Evolutionary conservation across 2,888 invertebrate species (phyloP).

Genomic region (Caenorhabditis panamensis): DNA sequence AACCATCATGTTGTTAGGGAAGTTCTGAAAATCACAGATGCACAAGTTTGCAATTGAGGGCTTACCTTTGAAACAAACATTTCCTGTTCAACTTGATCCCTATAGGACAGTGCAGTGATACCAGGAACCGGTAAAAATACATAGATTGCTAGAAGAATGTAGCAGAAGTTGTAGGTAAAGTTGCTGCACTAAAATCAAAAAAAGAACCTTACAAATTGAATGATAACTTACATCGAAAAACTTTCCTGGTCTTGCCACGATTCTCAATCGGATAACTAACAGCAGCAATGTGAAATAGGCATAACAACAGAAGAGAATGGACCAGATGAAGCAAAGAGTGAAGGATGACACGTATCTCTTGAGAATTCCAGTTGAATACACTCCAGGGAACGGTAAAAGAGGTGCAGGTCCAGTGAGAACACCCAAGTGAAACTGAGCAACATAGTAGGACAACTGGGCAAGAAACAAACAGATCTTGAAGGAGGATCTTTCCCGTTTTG

Average conservation of each 20-base stretch:
- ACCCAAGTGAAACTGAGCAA: not conserved
- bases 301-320: not conserved
- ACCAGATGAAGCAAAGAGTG: not conserved
- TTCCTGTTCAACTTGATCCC: not conserved
- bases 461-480: not conserved
- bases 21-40: not conserved
- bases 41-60: not conserved
- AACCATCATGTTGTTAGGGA: slow-evolving; percentile 1
- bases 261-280: not conserved
- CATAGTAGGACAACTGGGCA: not conserved
- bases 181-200: not conserved
- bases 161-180: not conserved
- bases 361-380: not conserved
- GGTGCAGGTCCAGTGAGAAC: not conserved
- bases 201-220: not conserved
- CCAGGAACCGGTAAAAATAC: not conserved
- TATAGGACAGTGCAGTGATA: not conserved
- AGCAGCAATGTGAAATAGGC: not conserved
- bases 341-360: not conserved
- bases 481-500: not conserved
- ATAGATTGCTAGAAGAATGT: not conserved
- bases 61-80: not conserved
- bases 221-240: not conserved
- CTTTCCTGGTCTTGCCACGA: slow-evolving; percentile 1
- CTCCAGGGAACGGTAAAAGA: not conserved